Evolutionary conservation across 2,113 vertebrate genomes (phyloP).

Genomic region (Crotalus horridus): DNA sequence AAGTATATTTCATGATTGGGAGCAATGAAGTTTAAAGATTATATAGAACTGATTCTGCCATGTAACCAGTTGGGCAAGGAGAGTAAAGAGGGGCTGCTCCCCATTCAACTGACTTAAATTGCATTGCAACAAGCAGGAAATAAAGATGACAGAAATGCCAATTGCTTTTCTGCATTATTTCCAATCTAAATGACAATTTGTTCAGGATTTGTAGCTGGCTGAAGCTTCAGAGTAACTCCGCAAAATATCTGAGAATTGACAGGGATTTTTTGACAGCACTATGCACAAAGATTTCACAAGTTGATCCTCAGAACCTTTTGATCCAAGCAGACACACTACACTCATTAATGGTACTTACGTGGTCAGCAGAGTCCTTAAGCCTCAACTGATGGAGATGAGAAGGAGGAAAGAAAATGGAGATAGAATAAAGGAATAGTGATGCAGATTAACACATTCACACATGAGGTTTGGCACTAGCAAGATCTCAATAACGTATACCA

Average conservation of each 20-base stretch:
- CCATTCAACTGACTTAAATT: slow-evolving; percentile 65
- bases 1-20: slow-evolving; percentile 60
- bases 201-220: slow-evolving; percentile 66
- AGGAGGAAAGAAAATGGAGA: slow-evolving; percentile 69
- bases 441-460: slow-evolving; percentile 59
- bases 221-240: slow-evolving; percentile 56
- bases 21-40: slow-evolving; percentile 70
- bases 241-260: slow-evolving; percentile 58
- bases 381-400: slow-evolving; percentile 87
- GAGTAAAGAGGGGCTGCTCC: slow-evolving; percentile 48
- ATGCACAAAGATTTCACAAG: slow-evolving; percentile 67
- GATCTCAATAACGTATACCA: slow-evolving; percentile 36
- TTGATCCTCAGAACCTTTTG: slow-evolving; percentile 68
- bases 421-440: slow-evolving; percentile 54
- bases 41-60: slow-evolving; percentile 61
- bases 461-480: slow-evolving; percentile 41
- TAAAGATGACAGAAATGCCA: slow-evolving; percentile 70
- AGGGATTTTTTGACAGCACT: slow-evolving; percentile 66
- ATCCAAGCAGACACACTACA: slow-evolving; percentile 77
- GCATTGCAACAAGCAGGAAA: slow-evolving; percentile 64
- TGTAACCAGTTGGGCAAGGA: slow-evolving; percentile 52
- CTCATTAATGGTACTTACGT: slow-evolving; percentile 93
- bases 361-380: slow-evolving; percentile 92
- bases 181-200: slow-evolving; percentile 70
- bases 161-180: slow-evolving; percentile 68